These are phyloP conservation scores for Enteromius radiatus DNA, from an alignment of 2,797 vertebrate species.

Conservation along the genomic window DNA sequence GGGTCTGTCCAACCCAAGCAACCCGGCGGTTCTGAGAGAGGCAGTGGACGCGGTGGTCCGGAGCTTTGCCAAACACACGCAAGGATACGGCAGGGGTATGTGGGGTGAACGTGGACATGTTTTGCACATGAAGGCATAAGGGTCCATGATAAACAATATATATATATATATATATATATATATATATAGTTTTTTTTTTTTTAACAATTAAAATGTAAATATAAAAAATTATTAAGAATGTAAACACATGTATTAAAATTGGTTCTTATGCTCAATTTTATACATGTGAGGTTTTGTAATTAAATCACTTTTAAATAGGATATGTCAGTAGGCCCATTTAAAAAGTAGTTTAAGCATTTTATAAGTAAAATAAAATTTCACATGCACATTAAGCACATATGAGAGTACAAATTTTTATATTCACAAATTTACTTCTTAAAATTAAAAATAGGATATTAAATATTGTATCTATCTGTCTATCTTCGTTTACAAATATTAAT, in stretches of 20 bases:
- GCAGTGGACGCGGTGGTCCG: constrained; percentile 95
- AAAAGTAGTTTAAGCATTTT: background rate
- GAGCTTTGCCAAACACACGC: constrained; percentile 97
- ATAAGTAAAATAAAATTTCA: background rate
- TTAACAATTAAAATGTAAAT: background rate
- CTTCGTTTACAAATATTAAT: background rate
- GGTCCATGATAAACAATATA: background rate
- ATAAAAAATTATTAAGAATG: background rate
- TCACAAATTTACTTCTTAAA: background rate
- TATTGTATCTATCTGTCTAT: background rate
- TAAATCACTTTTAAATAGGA: background rate
- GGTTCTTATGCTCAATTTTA: background rate
- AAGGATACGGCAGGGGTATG: constrained; percentile 94
- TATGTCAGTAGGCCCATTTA: background rate
- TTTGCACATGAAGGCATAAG: constrained; percentile 2
- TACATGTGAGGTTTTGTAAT: no score
- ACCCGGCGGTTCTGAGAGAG: constrained; percentile 91
- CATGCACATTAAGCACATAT: background rate
- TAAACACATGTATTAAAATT: background rate
- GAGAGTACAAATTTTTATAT: background rate
- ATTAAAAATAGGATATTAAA: background rate
- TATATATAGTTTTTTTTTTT: no score
- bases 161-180: no score
- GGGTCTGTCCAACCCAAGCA: constrained; percentile 67
- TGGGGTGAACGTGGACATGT: constrained; percentile 3